Conservation (phyloP, 2,888 invertebrate genomes). For the Drosophila gaucha region DNA sequence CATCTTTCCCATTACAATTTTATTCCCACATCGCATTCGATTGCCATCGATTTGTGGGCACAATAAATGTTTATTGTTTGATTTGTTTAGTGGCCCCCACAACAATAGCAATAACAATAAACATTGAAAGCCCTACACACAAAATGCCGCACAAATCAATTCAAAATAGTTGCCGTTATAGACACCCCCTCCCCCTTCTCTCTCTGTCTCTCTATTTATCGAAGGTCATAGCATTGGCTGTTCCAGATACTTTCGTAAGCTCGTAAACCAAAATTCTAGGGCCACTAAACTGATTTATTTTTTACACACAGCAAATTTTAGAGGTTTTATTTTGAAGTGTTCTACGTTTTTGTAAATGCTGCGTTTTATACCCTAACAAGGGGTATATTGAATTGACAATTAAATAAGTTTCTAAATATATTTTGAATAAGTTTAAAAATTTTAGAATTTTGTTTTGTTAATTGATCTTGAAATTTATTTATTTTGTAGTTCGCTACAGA, state of each 20-base stretch:
- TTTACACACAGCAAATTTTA: conserved; percentile 18
- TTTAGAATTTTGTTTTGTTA: too few relatives aligned
- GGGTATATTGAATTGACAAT: not conserved
- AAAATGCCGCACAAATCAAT: conserved; percentile 62
- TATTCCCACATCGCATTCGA: conserved; percentile 54
- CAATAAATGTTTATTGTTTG: conserved; percentile 77
- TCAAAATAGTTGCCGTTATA: conserved; percentile 31
- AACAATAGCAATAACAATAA: conserved; percentile 62
- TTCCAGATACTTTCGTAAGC: conserved; percentile 18
- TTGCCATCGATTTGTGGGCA: conserved; percentile 70
- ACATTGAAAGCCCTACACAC: conserved; percentile 67
- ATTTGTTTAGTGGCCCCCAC: conserved; percentile 73
- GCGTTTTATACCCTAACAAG: conserved; percentile 7
- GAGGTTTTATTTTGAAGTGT: conserved; percentile 11
- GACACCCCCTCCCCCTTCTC: not conserved
- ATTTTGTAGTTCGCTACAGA: too few relatives aligned
- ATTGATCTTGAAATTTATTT: too few relatives aligned
- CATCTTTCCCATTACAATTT: conserved; percentile 24
- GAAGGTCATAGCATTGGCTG: conserved; percentile 66
- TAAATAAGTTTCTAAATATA: not conserved
- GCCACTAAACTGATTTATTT: conserved; percentile 48
- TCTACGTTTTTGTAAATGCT: conserved; percentile 17
- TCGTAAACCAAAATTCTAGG: conserved; percentile 47
- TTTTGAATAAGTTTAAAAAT: too few relatives aligned
- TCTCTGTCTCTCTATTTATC: not conserved